phyloP scores from a whole-genome alignment of 1,140 invertebrate genomes.

The Globodera ellingtonae region DNA sequence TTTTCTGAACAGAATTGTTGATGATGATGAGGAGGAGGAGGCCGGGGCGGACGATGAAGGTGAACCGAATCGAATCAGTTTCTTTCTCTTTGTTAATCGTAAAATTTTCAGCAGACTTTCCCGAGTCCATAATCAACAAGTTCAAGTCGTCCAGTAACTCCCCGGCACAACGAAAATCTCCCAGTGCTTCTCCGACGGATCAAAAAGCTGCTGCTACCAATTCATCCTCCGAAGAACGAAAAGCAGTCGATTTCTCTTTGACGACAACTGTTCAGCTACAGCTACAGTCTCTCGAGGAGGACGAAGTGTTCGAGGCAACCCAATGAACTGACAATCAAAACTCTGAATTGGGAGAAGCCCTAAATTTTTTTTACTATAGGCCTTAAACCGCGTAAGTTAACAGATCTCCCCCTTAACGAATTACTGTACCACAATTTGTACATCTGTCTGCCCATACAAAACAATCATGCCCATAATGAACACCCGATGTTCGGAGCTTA shows the following conservation, averaged over 20 bases:
- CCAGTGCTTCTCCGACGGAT: background rate
- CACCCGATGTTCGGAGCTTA: too few species aligned
- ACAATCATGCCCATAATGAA: too few species aligned
- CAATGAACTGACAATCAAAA: background rate
- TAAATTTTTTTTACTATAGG: too few species aligned
- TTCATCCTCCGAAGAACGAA: background rate
- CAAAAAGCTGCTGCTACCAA: background rate
- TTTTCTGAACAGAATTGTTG: conserved; percentile 12
- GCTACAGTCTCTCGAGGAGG: background rate
- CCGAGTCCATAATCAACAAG: background rate
- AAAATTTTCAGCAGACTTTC: background rate
- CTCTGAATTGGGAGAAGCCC: too few species aligned
- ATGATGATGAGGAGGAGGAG: conserved; percentile 23
- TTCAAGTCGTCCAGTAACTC: background rate
- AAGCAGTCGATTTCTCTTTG: background rate
- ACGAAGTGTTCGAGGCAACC: background rate
- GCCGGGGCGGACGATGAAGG: conserved; percentile 6
- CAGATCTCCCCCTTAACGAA: too few species aligned
- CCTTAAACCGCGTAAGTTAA: too few species aligned
- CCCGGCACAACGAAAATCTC: background rate
- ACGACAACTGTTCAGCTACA: background rate
- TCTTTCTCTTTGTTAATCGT: background rate
- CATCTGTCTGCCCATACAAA: too few species aligned
- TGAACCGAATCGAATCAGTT: background rate
- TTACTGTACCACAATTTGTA: too few species aligned